Percentiles rank a stretch among this genome's conserved stretches.
phyloP scores from a whole-genome alignment of 2,797 vertebrate species.

The Philypnodon macrostomus region DNA sequence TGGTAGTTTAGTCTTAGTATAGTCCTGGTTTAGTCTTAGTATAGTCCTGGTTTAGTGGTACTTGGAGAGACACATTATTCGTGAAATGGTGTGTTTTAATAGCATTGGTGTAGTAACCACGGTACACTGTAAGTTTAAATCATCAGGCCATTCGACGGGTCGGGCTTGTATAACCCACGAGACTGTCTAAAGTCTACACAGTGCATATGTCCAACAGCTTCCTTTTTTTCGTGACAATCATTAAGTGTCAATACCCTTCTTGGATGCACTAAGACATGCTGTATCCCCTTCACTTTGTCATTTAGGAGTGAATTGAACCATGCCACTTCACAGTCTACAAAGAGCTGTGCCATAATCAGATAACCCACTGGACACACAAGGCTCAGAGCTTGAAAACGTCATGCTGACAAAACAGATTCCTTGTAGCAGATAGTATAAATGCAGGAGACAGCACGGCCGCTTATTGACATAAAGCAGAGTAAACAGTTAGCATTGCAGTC shows the following conservation, averaged over 20 bases:
- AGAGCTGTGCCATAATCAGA: constrained; percentile 10
- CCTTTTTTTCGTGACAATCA: constrained; percentile 32
- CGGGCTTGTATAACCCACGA: constrained; percentile 37
- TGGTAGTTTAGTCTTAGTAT: too few relatives aligned
- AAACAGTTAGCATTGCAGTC: constrained; percentile 34
- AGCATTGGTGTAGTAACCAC: too few relatives aligned
- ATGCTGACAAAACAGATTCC: constrained; percentile 33
- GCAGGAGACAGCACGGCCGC: constrained; percentile 20
- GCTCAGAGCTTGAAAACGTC: constrained; percentile 16
- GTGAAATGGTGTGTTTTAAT: too few relatives aligned
- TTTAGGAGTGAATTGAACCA: constrained; percentile 36
- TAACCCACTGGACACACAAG: constrained; percentile 38
- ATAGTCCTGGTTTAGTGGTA: too few relatives aligned
- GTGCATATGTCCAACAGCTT: constrained; percentile 21
- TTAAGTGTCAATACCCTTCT: constrained; percentile 18
- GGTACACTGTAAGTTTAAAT: too few relatives aligned
- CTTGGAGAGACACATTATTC: too few relatives aligned
- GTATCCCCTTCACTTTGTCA: constrained; percentile 21
- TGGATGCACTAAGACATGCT: constrained; percentile 18
- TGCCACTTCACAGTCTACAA: constrained; percentile 5
- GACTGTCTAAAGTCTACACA: constrained; percentile 9
- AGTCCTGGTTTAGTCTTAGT: too few relatives aligned
- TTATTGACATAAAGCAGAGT: constrained; percentile 50
- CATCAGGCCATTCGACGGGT: constrained; percentile 3
- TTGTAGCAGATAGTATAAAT: constrained; percentile 39